Evolutionary conservation across 2,113 vertebrate genomes (phyloP), one percentile per base, ranked within the genome.

Genomic region (Narcine bancroftii): DNA sequence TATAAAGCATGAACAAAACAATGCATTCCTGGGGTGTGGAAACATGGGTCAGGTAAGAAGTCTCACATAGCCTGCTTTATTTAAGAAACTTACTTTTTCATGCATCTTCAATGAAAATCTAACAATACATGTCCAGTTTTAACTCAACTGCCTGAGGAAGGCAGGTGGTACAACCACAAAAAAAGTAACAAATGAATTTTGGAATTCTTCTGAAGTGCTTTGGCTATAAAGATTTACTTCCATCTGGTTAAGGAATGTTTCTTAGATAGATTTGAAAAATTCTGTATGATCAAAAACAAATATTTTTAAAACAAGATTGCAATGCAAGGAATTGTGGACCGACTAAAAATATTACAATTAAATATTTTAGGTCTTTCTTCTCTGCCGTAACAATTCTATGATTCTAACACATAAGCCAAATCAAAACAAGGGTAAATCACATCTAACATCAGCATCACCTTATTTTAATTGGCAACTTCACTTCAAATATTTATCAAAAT

Each of bases 401-500:
- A 60, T 60, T 60, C 56, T 60, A 60, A 60, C 56, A 60, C 15
- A 60, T 15, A 60, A 60, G 9, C 9, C 56, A 60, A 60, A 11
- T 60, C 6, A 56, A 89, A 89, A 89, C 29, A 87, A 6, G 33
- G 33, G 2, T 65, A 89, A 89, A 89, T 10, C 39, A 89, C 39
- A 47, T 71, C 15, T 71, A 89, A 24, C 2, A 9, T 66, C 2
- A 66, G 24, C 24, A 33, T 42, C 42, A 69, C 71, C 89, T 63
- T 9, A 42, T 21, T 39, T 69, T 91, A 45, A 69, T 71, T 47
- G 42, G 39, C 26, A 69, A 47, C 24, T 91, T 91, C 4, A 26
- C 29, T 91, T 91, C 47, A 66, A 63, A 66, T 91, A 69, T 89
- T 39, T 24, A 83, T 33, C 66, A 33, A 66, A 69, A 66, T 91